Evolutionary conservation across 2,888 invertebrate genomes (phyloP), one percentile per base, ranked within the genome.

Genomic region (Teleiodes luculella): DNA sequence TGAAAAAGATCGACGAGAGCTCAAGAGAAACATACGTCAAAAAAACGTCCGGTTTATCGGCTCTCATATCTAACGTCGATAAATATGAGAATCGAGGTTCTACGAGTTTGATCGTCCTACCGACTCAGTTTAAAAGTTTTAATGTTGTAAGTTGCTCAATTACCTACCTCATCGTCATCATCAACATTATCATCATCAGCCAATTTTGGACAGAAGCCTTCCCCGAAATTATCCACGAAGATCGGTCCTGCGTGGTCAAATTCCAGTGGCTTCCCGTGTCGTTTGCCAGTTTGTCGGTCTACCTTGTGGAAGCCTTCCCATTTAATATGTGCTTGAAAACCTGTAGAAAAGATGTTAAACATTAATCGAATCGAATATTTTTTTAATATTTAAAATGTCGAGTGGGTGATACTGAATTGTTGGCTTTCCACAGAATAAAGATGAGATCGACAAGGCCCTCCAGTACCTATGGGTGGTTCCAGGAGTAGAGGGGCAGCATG

Each of bases 401-500:
- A n/a, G n/a, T n/a, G n/a, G n/a, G n/a, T n/a, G n/a, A n/a, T 33
- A 11, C 10, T 33, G 33, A 24, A 24, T 4, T 24, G 3, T 24
- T 6, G 24, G 20, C 6, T 30, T 8, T 18, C 63, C 60, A n/a
- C 57, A 80, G 80, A 62, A 70, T 43, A 66, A 68, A 8, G 76
- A 79, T 14, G 78, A 79, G 33, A 66, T 74, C 31, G 65, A 79
- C 45, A 31, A 55, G 1, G 64, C 49, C 2, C 58, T 68, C 14
- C 62, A 61, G 1, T 68, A 70, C 56, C 35, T 82, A 28, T 74
- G 70, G 57, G 64, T 83, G 43, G 53, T 83, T n/a, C 81, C 81
- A 0, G 83, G 82, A 0, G 54, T 80, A 16, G 81, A 83, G 55
- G 80, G 80, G 0, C 71, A 76, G 33, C 59, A 77, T 41, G 56